phyloP scores from a whole-genome alignment of 2,113 vertebrate species.

The Microcebus griseorufus region DNA sequence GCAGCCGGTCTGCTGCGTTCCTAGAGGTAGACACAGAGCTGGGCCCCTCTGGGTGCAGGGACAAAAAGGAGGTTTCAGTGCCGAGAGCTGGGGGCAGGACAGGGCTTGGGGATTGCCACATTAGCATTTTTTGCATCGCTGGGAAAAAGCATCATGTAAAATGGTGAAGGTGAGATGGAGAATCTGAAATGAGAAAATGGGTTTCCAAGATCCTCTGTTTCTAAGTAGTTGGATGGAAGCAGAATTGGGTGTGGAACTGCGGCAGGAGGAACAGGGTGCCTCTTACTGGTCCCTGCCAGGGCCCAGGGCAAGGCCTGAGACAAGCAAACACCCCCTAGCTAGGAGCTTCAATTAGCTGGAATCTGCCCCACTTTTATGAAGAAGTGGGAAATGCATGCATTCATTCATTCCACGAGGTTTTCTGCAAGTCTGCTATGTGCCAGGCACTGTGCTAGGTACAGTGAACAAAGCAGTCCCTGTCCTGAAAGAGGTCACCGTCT shows the following conservation, averaged over 20 bases:
- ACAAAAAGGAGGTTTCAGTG: neutral
- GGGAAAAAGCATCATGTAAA: neutral
- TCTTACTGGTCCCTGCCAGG: neutral
- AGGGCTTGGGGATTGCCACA: neutral
- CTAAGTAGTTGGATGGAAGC: neutral
- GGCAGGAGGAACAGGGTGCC: neutral
- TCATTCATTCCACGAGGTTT: neutral
- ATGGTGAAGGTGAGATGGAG: neutral
- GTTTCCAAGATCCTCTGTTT: neutral
- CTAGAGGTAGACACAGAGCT: neutral
- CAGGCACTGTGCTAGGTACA: neutral
- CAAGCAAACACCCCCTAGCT: neutral
- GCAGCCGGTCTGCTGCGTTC: neutral
- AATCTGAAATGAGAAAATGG: neutral
- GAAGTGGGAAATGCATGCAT: neutral
- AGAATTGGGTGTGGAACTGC: neutral
- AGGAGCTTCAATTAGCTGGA: neutral
- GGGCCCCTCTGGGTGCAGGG: neutral
- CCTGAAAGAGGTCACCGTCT: neutral
- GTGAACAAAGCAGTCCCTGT: neutral
- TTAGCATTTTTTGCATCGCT: neutral
- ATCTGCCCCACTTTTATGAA: neutral
- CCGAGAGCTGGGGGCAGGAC: neutral
- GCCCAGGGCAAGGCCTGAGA: neutral
- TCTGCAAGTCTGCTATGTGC: neutral